These are phyloP conservation scores for Malurus alboscapulatus DNA, from an alignment of 2,113 vertebrate species.

Conservation along the genomic window DNA sequence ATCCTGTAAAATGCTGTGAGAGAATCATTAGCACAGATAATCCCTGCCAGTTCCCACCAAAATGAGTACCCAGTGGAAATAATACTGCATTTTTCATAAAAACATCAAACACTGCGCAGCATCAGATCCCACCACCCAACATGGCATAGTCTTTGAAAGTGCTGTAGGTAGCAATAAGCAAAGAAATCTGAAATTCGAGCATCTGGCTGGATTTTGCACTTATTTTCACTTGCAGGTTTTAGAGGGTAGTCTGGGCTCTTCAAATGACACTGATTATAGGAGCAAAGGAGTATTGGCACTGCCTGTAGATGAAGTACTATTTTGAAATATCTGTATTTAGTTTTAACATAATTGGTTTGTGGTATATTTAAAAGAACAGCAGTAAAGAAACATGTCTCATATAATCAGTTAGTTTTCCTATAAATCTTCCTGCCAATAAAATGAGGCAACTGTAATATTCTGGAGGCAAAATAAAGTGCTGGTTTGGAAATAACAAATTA, in stretches of 20 bases:
- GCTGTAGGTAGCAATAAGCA: neutral
- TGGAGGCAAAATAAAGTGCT: neutral
- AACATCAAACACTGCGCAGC: neutral
- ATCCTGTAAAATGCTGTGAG: neutral
- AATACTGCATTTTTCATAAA: neutral
- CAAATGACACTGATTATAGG: no score
- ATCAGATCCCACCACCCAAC: neutral
- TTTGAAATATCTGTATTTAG: neutral
- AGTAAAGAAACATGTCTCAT: neutral
- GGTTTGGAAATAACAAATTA: neutral
- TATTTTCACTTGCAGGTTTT: neutral
- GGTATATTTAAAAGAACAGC: neutral
- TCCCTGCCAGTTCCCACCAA: neutral
- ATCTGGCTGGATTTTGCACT: neutral
- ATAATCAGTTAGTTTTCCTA: neutral
- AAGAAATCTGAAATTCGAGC: neutral
- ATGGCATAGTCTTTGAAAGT: accelerated
- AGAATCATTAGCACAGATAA: neutral
- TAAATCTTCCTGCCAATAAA: neutral
- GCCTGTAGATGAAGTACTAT: neutral
- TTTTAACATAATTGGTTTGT: neutral
- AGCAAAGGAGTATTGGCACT: neutral
- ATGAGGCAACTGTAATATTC: neutral
- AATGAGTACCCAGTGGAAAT: neutral
- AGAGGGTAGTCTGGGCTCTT: neutral